phyloP scores from a whole-genome alignment of 2,113 vertebrate species.

The Bubo scandiacus region DNA sequence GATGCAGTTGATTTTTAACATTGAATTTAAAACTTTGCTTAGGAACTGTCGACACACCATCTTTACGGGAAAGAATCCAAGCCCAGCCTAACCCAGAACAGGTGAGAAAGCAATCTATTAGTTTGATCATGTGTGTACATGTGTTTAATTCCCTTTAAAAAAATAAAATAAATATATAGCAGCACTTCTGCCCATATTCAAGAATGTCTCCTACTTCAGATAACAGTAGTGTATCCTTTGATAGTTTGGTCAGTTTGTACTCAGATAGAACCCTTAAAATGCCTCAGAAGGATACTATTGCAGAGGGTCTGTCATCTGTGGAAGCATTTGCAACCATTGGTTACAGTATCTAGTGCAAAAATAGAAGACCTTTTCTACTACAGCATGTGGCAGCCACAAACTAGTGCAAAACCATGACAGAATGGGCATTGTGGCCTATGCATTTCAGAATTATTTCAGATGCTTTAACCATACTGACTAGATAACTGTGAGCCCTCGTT shows the following conservation, averaged over 20 bases:
- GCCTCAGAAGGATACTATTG: background rate
- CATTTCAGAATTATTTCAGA: background rate
- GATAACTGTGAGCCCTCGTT: background rate
- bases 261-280: background rate
- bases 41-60: conserved; percentile 95
- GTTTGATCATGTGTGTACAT: background rate
- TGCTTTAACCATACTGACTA: background rate
- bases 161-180: background rate
- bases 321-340: background rate
- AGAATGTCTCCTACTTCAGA: background rate
- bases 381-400: background rate
- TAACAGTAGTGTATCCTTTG: background rate
- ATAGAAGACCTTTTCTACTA: background rate
- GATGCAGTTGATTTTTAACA: background rate
- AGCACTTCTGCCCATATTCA: background rate
- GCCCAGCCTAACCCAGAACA: conserved; percentile 86
- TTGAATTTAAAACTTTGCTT: background rate
- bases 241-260: background rate
- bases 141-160: background rate
- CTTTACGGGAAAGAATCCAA: conserved; percentile 87
- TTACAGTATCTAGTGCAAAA: background rate
- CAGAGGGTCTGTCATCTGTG: background rate
- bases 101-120: conserved; percentile 69
- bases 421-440: background rate
- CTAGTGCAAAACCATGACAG: background rate